Evolutionary conservation across 2,797 vertebrate genomes (phyloP).

Genomic region (Epinephelus awoara): DNA sequence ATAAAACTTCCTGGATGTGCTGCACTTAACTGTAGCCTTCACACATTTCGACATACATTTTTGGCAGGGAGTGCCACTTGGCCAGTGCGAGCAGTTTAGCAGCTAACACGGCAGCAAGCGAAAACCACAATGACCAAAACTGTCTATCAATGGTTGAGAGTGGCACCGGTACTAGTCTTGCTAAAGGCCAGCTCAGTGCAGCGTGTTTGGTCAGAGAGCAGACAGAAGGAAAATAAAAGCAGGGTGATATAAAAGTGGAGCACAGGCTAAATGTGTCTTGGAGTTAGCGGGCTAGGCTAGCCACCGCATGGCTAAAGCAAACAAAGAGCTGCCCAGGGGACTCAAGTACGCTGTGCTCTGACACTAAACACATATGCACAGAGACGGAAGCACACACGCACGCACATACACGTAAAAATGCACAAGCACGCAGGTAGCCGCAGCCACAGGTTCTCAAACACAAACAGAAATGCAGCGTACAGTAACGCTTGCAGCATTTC

Average conservation of each 20-base stretch:
- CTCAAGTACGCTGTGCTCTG: slow-evolving; percentile 71
- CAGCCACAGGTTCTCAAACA: neutral
- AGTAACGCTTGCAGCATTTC: neutral
- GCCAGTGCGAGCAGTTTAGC: slow-evolving; percentile 46
- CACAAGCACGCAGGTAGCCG: slow-evolving; percentile 38
- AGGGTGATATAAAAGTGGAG: slow-evolving; percentile 85
- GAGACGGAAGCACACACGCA: slow-evolving; percentile 31
- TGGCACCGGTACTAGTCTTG: slow-evolving; percentile 64
- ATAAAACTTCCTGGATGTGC: slow-evolving; percentile 41
- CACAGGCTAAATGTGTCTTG: slow-evolving; percentile 85
- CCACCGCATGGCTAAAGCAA: slow-evolving; percentile 86
- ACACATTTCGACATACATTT: slow-evolving; percentile 53
- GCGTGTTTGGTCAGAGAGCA: slow-evolving; percentile 70
- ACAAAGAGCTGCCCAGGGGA: slow-evolving; percentile 85
- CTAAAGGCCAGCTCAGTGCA: slow-evolving; percentile 67
- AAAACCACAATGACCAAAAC: slow-evolving; percentile 79
- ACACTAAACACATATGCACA: slow-evolving; percentile 71
- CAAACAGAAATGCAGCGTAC: neutral
- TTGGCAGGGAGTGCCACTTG: slow-evolving; percentile 49
- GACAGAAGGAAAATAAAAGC: slow-evolving; percentile 86
- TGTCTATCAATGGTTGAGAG: slow-evolving; percentile 74
- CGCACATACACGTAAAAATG: slow-evolving; percentile 1
- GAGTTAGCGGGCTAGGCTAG: slow-evolving; percentile 84
- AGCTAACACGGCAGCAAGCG: slow-evolving; percentile 71
- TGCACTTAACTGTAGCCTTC: slow-evolving; percentile 32